Base-by-base conservation (phyloP, 1,140 invertebrate species). In the Heliconius melpomene region DNA sequence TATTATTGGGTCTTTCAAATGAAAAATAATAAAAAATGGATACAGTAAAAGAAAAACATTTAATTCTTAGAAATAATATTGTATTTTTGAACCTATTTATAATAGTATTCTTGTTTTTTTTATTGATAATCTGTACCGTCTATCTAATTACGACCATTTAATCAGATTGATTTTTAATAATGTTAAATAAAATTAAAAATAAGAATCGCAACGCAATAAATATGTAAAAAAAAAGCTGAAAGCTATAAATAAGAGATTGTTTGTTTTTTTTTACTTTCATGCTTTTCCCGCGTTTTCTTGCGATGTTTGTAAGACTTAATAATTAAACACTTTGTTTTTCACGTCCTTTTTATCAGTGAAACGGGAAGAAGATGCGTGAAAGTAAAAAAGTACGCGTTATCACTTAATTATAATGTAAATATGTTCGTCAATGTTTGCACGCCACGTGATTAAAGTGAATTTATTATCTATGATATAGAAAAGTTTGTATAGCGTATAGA, bases 371-470 rank as follows among this genome's bases (percentile, higher is more conserved):
- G 40, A 46, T 46, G 40, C 16, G 40, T 46, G 40, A 46, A 46
- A 46, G n/a, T 66, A 13, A 23, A 66, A 26, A 29, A 13, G 5
- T 13, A 2, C n/a, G 6, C 13, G 26, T 29, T 26, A 13, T 13
- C 23, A 66, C 23, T 26, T 29, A 29, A 13, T 26, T 66, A 66
- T 66, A 66, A 29, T 71, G 75, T 77, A 77, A 70, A 77, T 75
- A 75, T 50, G 60, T 70, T 77, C 23, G 60, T 66, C 20, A 26
- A 66, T 66, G 74, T 38, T 77, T 20, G 75, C 75, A 77, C 75
- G 29, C 54, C 40, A 60, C 75, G 38, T 77, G 75, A 46, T 40
- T 77, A 60, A 29, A 66, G 13, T 66, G 60, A 66, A 66, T 66
- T 66, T 66, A 66, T 60, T 60, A 60, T 60, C 54, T 60, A 60